These are phyloP conservation scores for Anarhynchus alexandrinus DNA, from an alignment of 2,113 vertebrate species.

Conservation along the genomic window DNA sequence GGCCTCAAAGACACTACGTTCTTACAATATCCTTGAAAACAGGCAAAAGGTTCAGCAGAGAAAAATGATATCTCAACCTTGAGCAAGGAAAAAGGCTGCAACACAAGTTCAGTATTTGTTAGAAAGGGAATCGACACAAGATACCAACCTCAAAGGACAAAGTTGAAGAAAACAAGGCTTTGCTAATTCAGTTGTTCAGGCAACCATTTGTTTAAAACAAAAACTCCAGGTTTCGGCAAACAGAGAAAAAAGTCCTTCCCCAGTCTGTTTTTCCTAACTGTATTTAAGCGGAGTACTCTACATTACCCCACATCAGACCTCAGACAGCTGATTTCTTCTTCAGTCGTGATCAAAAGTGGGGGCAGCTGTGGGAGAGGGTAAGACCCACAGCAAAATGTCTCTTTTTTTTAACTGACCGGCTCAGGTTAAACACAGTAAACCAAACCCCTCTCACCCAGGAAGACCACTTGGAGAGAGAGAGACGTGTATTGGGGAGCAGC, in stretches of 20 bases:
- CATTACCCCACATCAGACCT: not conserved
- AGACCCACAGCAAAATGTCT: not conserved
- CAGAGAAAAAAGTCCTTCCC: not conserved
- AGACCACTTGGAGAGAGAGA: not conserved
- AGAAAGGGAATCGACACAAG: not conserved
- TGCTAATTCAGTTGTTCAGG: not conserved
- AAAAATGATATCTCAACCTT: not conserved
- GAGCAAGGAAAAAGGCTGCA: not conserved
- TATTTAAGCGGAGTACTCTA: not conserved
- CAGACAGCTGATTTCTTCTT: not conserved
- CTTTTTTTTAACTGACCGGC: not conserved
- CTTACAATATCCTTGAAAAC: not conserved
- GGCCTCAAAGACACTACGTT: not conserved
- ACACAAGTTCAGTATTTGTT: not conserved
- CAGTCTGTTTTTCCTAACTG: not conserved
- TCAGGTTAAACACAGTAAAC: not conserved
- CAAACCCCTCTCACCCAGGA: not conserved
- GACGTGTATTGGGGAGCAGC: not conserved
- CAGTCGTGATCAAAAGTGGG: rapidly evolving
- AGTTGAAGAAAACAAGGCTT: not conserved
- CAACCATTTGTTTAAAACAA: not conserved
- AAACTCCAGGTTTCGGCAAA: not conserved
- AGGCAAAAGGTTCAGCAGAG: not conserved
- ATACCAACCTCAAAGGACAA: not conserved
- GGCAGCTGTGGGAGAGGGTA: not conserved